Conservation (phyloP, 2,888 invertebrate species). For the Acanthacorydalis orientalis region DNA sequence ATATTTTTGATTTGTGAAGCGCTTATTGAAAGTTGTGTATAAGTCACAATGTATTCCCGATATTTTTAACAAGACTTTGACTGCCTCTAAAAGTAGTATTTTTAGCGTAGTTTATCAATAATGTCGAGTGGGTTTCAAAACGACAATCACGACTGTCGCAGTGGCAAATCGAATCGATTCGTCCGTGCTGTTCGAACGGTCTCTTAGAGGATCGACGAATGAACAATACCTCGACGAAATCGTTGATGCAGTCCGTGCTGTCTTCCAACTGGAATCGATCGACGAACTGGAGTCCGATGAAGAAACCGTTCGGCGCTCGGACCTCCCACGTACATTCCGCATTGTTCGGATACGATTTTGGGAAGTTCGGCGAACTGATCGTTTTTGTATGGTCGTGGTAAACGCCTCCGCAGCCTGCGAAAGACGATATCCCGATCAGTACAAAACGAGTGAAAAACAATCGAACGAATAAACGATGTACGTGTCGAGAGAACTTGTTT, state of each 20-base stretch:
- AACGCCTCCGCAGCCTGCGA: constrained; percentile 49
- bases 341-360: constrained; percentile 49
- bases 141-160: too few species aligned
- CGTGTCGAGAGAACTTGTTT: not conserved
- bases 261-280: constrained; percentile 61
- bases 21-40: too few species aligned
- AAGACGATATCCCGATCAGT: too few species aligned
- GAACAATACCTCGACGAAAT: constrained; percentile 56
- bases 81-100: too few species aligned
- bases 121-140: too few species aligned
- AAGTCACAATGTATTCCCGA: too few species aligned
- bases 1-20: too few species aligned
- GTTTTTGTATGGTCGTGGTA: constrained; percentile 27
- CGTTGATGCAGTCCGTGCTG: constrained; percentile 51
- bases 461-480: not conserved
- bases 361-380: constrained; percentile 43
- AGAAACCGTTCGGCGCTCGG: constrained; percentile 41
- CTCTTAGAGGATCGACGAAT: too few species aligned
- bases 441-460: not conserved
- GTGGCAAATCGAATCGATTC: too few species aligned
- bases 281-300: constrained; percentile 47
- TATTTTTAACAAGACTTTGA: too few species aligned
- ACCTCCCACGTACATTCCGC: constrained; percentile 70
- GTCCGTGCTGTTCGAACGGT: too few species aligned
- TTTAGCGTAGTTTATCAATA: too few species aligned